Base-by-base conservation (phyloP, 2,797 vertebrate species). In the Chaenodraco wilsoni region DNA sequence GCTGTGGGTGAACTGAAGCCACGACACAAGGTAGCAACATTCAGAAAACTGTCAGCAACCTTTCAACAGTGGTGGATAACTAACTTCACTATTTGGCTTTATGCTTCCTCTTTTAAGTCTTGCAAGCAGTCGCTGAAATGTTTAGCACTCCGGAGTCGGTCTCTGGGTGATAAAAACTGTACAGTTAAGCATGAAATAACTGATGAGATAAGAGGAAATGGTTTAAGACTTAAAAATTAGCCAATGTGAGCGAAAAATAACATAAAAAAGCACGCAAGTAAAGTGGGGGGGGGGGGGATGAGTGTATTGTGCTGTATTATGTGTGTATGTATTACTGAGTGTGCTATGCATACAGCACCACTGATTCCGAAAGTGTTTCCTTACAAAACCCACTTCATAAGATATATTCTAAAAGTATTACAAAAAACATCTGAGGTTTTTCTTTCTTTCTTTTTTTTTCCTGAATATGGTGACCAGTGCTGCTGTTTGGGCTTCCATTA, bases 331-430 rank as follows among this genome's bases (percentile, higher is more conserved):
- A 83, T 91, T 89, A 91, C 88, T 81, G 86, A 92, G 88, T 90
- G 90, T 90, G 90, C 90, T 92, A 86, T 91, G 86, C 82, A 84
- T 86, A 91, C 88, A 91, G 90, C 90, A 94, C 91, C 87, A 81
- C 91, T 90, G 91, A 90, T 90, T 91, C 84, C 71, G 83, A 92
- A 92, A 91, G 90, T 89, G 88, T 92, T 92, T 92, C 90, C 87
- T 92, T 92, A 92, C 89, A 94, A 94, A 93, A 91, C 83, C 89
- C 91, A 92, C 90, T 93, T 92, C 88, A 91, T 91, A 91, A 89
- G 87, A 91, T 92, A 92, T 91, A 91, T 91, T 93, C 87, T 91
- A 93, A 93, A 92, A 93, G 91, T 92, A 92, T 92, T 93, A 94
- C 90, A 93, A 92, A 93, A 93, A 94, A 92, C 91, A 89, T 92